Conservation (phyloP, 64 coral and sea anemone genomes). For the Cladopsammia gracilis region DNA sequence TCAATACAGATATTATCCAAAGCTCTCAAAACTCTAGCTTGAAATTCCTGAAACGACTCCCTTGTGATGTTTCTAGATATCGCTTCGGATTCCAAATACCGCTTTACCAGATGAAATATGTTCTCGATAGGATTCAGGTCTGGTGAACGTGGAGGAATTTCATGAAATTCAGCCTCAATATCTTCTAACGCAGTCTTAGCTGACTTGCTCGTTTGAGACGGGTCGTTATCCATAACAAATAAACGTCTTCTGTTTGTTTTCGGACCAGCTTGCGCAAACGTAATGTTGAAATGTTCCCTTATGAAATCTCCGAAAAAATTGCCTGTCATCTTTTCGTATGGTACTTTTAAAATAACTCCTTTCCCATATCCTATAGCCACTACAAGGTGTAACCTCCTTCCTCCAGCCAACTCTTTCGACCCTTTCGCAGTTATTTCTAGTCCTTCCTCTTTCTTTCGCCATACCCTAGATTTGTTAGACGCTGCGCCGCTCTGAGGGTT, state of each 20-base stretch:
- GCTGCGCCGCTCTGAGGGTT: constrained; percentile 21
- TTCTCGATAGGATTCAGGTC: constrained; percentile 56
- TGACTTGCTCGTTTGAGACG: constrained; percentile 23
- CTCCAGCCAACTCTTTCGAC: constrained; percentile 61
- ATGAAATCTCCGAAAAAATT: constrained; percentile 53
- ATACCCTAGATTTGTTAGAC: neutral
- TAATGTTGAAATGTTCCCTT: constrained; percentile 32
- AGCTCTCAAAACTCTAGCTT: neutral
- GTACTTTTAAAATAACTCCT: constrained; percentile 43
- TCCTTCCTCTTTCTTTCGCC: constrained; percentile 32
- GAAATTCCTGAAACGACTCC: no score
- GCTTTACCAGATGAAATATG: constrained; percentile 50
- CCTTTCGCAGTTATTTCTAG: constrained; percentile 55
- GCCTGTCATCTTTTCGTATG: constrained; percentile 62
- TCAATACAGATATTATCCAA: neutral
- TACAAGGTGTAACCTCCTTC: constrained; percentile 49
- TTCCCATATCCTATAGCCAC: constrained; percentile 64
- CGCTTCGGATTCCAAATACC: no score
- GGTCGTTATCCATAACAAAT: constrained; percentile 71
- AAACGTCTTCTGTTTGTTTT: constrained; percentile 8
- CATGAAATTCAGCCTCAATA: constrained; percentile 30
- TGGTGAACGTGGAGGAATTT: constrained; percentile 27
- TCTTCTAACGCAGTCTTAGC: constrained; percentile 10
- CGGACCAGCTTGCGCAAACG: constrained; percentile 60
- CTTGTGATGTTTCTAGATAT: neutral